Conservation (phyloP, 1,140 invertebrate genomes). For the Coelopa frigida region DNA sequence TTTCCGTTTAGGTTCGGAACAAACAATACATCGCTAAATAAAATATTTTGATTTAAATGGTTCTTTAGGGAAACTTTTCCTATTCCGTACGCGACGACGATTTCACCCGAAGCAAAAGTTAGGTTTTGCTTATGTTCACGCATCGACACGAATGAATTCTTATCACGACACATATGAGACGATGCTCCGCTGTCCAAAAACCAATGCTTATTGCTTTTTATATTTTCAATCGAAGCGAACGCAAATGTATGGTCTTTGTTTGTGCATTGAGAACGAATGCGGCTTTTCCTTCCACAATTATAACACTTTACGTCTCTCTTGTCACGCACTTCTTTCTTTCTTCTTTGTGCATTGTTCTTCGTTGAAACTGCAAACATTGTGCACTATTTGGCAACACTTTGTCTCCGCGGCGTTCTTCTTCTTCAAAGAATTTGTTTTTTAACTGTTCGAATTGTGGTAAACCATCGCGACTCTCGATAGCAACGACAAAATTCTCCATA, state of each 20-base stretch:
- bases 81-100: background rate
- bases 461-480: conserved; percentile 7
- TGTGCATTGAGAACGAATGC: conserved; percentile 10
- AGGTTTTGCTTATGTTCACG: conserved; percentile 4
- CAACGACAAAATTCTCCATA: conserved; percentile 14
- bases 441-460: conserved; percentile 11
- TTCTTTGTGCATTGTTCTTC: background rate
- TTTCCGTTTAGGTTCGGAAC: conserved; percentile 10
- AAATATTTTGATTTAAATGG: background rate
- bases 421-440: conserved; percentile 10
- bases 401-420: conserved; percentile 6
- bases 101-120: conserved; percentile 9
- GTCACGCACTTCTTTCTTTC: background rate
- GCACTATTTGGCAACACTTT: background rate
- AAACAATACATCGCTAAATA: conserved; percentile 5
- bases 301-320: conserved; percentile 10
- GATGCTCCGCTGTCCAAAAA: conserved; percentile 9
- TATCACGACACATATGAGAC: conserved; percentile 7
- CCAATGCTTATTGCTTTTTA: conserved; percentile 1
- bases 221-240: background rate
- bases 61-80: conserved; percentile 7
- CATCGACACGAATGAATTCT: conserved; percentile 1
- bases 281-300: conserved; percentile 6
- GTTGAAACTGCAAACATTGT: conserved; percentile 5
- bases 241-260: background rate